These are phyloP conservation scores for Siphamia tubifer DNA, from an alignment of 2,113 vertebrate species.

Conservation along the genomic window DNA sequence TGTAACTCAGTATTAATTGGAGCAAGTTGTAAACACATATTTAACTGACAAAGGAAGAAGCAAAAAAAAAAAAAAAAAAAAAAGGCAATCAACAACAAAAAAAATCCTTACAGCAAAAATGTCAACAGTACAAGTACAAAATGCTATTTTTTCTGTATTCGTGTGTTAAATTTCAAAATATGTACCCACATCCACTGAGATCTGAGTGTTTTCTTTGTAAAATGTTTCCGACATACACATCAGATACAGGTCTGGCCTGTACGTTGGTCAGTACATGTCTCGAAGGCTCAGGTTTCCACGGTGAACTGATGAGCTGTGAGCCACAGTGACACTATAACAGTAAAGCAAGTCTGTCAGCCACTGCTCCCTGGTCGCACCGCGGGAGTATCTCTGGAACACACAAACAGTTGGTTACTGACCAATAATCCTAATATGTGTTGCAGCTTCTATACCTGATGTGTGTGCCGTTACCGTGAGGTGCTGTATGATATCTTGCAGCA, in stretches of 20 bases:
- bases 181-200: neutral
- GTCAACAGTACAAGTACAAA: neutral
- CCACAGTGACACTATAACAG: constrained; percentile 91
- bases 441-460: neutral
- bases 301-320: constrained; percentile 76
- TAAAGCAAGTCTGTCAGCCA: constrained; percentile 96
- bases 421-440: neutral
- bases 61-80: no score
- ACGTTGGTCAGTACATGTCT: constrained; percentile 81
- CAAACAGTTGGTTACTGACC: constrained; percentile 8
- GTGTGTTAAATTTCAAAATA: neutral
- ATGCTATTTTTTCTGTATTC: neutral
- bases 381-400: constrained; percentile 83
- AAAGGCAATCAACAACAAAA: neutral
- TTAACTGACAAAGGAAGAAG: neutral
- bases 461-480: constrained; percentile 87
- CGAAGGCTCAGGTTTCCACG: constrained; percentile 81
- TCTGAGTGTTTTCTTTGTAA: neutral
- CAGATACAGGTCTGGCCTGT: neutral
- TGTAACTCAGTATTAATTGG: neutral
- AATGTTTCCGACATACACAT: constrained; percentile 13
- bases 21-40: neutral
- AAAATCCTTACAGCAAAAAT: neutral
- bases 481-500: constrained; percentile 94
- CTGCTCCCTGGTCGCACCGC: constrained; percentile 87